These are phyloP conservation scores for Camelus dromedarius DNA, from an alignment of 2,113 vertebrate genomes.

Conservation along the genomic window DNA sequence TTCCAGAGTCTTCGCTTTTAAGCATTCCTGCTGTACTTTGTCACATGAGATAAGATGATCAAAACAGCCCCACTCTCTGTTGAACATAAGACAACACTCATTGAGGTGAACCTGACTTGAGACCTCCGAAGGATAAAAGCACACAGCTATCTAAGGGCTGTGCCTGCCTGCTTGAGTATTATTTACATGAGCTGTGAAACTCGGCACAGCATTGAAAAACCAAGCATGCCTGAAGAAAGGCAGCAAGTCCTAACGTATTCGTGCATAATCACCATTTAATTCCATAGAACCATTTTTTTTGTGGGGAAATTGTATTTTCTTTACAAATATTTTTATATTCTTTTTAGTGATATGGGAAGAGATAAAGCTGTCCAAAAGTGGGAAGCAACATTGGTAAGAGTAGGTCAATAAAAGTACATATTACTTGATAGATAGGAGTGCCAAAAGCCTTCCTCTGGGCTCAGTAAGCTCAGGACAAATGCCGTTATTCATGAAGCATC, in stretches of 20 bases:
- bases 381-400: background rate
- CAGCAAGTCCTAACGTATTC: background rate
- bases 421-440: background rate
- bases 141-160: background rate
- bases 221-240: conserved; percentile 15
- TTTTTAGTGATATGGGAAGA: background rate
- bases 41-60: background rate
- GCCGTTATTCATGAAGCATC: conserved; percentile 10
- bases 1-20: conserved; percentile 9
- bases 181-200: conserved; percentile 8
- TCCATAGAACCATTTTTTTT: background rate
- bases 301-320: background rate
- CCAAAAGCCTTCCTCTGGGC: background rate
- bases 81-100: background rate
- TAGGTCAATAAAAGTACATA: background rate
- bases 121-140: background rate
- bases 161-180: background rate
- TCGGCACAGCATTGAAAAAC: background rate
- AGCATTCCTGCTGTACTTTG: background rate
- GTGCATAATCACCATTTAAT: background rate
- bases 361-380: conserved; percentile 26
- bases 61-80: background rate
- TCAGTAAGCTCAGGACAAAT: background rate
- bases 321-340: conserved; percentile 37
- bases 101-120: background rate